Evolutionary conservation across 2,113 vertebrate genomes (phyloP), one percentile per base, ranked within the genome.

Genomic region (Limanda limanda): DNA sequence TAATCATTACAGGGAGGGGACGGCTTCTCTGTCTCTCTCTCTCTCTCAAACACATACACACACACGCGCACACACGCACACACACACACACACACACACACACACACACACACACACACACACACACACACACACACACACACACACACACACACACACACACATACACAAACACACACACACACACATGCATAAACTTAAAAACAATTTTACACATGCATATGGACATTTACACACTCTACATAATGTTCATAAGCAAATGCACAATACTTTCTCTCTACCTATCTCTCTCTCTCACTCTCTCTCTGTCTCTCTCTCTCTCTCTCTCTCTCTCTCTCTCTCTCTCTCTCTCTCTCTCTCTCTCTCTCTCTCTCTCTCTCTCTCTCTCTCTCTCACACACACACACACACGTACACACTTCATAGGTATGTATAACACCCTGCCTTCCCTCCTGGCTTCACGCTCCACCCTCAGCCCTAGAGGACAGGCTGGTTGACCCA

Each of bases 401-500:
- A 13, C 21, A 9, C 23, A 60, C 51, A 55, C 37, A 59, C 5
- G 5, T 23, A 59, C 24, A n/a, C 67, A 70, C 78, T 85, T 74
- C 57, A 91, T 83, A 92, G 87, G 86, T 91, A 91, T 91, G 88
- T 85, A 63, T 75, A 64, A 81, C 74, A 78, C 37, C 47, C 73
- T 83, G 68, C 70, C 72, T 84, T 68, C 56, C 71, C 74, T 70
- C 71, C 74, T 79, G 78, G 56, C 60, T 69, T 74, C 76, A 85
- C 25, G 78, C 90, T 89, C 91, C 92, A 86, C 91, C 91, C 89
- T 88, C 84, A 65, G 70, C 71, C 81, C 85, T 87, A 89, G 83
- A 91, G 88, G 88, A 92, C 92, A 88, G 88, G 88, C 86, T 82
- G 84, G 68, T 86, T 90, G 86, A 89, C 87, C 89, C 79, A 85